Evolutionary conservation across 1,140 invertebrate genomes (phyloP), one percentile per base, ranked within the genome.

Genomic region (Zaprionus camerounensis): DNA sequence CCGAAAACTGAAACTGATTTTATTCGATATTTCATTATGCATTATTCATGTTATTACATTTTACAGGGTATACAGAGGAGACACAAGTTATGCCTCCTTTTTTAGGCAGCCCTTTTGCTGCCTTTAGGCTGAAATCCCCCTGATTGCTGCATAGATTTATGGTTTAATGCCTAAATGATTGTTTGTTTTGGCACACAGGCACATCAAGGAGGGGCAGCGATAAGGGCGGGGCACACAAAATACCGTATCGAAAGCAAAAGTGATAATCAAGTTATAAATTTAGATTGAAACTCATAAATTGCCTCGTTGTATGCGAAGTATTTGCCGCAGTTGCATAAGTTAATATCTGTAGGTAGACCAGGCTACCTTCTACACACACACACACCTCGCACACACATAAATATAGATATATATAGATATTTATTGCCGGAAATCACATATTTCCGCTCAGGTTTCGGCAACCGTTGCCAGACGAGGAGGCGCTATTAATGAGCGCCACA

Each of bases 341-440:
- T 67, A 17, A 17, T 2, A 6, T 68, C 28, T 38, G 46, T 9
- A n/a, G 12, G 46, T 7, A 66, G 55, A 46, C 1, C 17, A 2
- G 22, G 20, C 20, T 11, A 55, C 17, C 22, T 15, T 12, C 11
- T 13, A 26, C 55, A 15, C 63, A 12, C 34, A 38, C 75, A 59
- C 41, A 72, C 20, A 38, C 56, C 34, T 36, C 24, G 57, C 20
- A 64, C 20, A 41, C 24, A 20, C 34, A 28, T 62, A 24, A 34
- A 38, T 59, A 20, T 59, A 20, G 34, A 55, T 65, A 24, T 59
- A 24, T 62, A 83, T 66, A 76, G 71, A 83, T 87, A 90, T 88
- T 90, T 90, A 90, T 79, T 80, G 63, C 70, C 78, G 84, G 84
- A 88, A 90, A 88, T 88, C 85, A 85, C 84, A 88, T 80, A 88